phyloP scores from a whole-genome alignment of 2,797 vertebrate species.

The Rhadinocentrus ornatus region DNA sequence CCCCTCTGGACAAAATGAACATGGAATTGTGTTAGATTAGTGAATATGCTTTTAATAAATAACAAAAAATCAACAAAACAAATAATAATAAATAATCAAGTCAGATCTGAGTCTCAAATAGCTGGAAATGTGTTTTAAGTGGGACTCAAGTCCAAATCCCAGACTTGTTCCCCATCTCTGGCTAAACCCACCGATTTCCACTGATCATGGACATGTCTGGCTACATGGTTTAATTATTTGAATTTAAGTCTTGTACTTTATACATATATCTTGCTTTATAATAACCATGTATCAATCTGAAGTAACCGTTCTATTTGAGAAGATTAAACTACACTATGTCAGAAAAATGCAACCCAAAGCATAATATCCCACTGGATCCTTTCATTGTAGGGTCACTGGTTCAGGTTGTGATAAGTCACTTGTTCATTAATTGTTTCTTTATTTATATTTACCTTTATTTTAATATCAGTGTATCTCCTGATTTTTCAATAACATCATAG shows the following conservation, averaged over 20 bases:
- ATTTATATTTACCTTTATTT: background rate
- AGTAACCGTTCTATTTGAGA: background rate
- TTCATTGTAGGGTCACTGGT: background rate
- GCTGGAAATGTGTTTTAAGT: too few species aligned
- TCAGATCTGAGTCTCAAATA: too few species aligned
- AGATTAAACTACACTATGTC: background rate
- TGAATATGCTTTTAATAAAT: too few species aligned
- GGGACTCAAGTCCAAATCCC: too few species aligned
- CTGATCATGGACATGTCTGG: too few species aligned
- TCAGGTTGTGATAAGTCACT: background rate
- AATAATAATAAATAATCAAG: too few species aligned
- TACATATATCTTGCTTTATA: background rate
- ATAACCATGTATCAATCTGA: background rate
- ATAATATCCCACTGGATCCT: background rate
- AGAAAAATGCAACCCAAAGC: background rate
- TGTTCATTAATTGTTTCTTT: background rate
- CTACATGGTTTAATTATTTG: background rate
- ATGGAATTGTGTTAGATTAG: too few species aligned
- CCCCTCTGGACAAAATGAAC: too few species aligned
- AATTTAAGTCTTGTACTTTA: background rate
- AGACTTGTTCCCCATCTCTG: too few species aligned
- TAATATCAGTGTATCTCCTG: background rate
- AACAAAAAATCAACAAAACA: too few species aligned
- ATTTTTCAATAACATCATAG: background rate
- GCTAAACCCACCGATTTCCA: too few species aligned